phyloP scores from a whole-genome alignment of 1,140 invertebrate genomes.

The Trichonephila inaurata region DNA sequence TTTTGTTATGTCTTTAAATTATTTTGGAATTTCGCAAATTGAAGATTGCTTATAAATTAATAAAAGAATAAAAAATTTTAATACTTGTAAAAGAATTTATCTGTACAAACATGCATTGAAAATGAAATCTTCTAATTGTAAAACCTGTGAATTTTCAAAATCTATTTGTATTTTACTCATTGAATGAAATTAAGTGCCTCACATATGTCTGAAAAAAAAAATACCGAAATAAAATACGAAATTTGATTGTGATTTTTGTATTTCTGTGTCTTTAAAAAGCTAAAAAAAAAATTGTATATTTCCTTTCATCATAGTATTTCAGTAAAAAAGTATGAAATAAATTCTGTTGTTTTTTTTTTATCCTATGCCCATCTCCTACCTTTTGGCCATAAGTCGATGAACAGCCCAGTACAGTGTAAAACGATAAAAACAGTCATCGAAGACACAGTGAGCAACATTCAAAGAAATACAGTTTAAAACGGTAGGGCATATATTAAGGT shows the following conservation, averaged over 20 bases:
- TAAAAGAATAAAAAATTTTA: neutral
- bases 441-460: no score
- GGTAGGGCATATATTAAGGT: no score
- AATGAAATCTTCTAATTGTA: neutral
- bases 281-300: neutral
- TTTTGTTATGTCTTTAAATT: neutral
- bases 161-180: constrained; percentile 15
- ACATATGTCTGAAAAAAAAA: constrained; percentile 21
- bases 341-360: no score
- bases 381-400: no score
- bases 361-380: no score
- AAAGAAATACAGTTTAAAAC: no score
- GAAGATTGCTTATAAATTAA: neutral
- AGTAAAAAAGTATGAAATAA: no score
- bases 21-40: neutral
- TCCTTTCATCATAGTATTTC: no score
- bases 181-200: constrained; percentile 39
- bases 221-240: neutral
- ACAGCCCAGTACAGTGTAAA: no score
- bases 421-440: no score
- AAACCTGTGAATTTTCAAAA: neutral
- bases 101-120: constrained; percentile 3
- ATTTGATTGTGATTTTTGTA: neutral
- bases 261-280: neutral
- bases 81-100: neutral